Evolutionary conservation across 1,140 invertebrate species (phyloP).

Genomic region (Nebria ingens): DNA sequence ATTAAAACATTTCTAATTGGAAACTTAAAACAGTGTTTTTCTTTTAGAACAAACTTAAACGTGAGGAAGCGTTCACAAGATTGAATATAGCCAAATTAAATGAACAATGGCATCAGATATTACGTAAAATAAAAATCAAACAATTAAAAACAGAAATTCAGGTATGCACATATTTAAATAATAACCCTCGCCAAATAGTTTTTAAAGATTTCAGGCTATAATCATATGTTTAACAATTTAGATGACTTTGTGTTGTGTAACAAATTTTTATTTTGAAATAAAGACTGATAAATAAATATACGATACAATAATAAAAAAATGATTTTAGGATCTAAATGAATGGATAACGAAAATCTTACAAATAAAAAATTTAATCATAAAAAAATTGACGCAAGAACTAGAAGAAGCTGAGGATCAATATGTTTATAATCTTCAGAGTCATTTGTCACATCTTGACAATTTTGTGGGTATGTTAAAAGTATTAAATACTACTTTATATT

Average conservation of each 20-base stretch:
- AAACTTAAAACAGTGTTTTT: too few species aligned
- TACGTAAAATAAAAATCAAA: conserved; percentile 61
- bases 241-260: conserved; percentile 28
- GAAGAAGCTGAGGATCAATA: conserved; percentile 60
- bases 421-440: conserved; percentile 50
- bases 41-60: conserved; percentile 64
- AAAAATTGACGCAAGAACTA: conserved; percentile 49
- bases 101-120: conserved; percentile 65
- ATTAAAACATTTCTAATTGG: neutral
- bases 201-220: neutral
- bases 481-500: too few species aligned
- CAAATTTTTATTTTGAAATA: neutral
- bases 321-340: conserved; percentile 41
- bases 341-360: conserved; percentile 49
- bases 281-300: neutral
- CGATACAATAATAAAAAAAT: too few species aligned
- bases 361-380: conserved; percentile 53
- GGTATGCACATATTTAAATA: conserved; percentile 29
- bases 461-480: conserved; percentile 45
- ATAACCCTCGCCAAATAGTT: neutral
- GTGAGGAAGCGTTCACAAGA: conserved; percentile 63
- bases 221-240: conserved; percentile 16
- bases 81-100: conserved; percentile 74
- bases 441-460: conserved; percentile 54
- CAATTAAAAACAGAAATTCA: conserved; percentile 57